Evolutionary conservation across 2,888 invertebrate species (phyloP), one percentile per base, ranked within the genome.

Genomic region (Brachypalpus laphriformis): DNA sequence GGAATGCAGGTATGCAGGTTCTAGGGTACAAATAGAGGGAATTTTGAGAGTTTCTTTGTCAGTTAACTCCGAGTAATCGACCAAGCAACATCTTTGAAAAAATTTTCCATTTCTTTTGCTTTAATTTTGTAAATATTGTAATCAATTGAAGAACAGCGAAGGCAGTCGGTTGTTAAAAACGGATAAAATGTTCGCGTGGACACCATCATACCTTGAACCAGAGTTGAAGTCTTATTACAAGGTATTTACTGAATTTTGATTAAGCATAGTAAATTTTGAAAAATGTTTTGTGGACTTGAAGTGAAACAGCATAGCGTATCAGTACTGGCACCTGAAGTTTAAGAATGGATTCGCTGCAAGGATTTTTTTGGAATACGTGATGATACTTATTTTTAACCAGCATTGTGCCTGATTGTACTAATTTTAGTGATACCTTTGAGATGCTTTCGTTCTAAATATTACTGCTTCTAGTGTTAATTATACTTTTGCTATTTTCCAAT

Each of bases 61-160:
- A 83, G 83, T 83, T 49, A 31, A 63, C 56, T 70, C n/a, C 34
- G 37, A 63, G 56, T 63, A 20, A 47, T 74, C 78, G 63, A 63
- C 63, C 49, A 63, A 78, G 61, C 71, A 71, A 31, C 61, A 7
- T 2, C 25, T 28, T 40, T 22, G 11, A 40, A 61, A 0, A 1
- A 54, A 28, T 54, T 54, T 51, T 14, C 1, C 40, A n/a, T 14
- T n/a, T 18, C 6, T 16, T 0, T 42, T 45, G 3, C 8, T 37
- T 61, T n/a, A 18, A 9, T 14, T 59, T 65, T 71, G 56, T 9
- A 1, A 8, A 8, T 8, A 31, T 14, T 45, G 5, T 14, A 5
- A 11, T 3, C n/a, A 57, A 34, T 11, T 22, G 16, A 2, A 11
- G 14, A 9, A 20, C 1, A 45, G 18, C 3, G 2, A 25, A 2